Evolutionary conservation across 2,888 invertebrate genomes (phyloP).

Genomic region (Eurytoma adleriae): DNA sequence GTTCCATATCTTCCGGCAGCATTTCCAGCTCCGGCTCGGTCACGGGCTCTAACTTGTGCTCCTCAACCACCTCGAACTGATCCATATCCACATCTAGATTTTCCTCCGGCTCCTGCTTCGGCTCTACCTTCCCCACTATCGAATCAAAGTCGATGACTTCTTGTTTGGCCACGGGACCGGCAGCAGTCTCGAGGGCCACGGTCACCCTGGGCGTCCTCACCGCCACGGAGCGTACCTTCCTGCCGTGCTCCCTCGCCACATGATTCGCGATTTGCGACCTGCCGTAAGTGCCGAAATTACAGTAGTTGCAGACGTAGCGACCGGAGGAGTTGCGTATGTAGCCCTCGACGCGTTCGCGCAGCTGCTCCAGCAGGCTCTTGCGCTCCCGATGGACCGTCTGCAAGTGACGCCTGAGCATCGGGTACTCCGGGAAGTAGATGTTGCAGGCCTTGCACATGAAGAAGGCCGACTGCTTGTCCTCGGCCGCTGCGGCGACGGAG

Average conservation of each 20-base stretch:
- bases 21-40: neutral
- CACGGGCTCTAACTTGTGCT: neutral
- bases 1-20: neutral
- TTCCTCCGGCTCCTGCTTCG: neutral
- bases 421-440: slow-evolving; percentile 26
- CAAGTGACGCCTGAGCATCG: slow-evolving; percentile 28
- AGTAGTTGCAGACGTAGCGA: slow-evolving; percentile 60
- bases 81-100: neutral
- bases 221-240: neutral
- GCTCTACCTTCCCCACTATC: neutral
- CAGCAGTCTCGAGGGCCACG: slow-evolving; percentile 18
- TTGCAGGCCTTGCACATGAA: slow-evolving; percentile 47
- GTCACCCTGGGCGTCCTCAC: slow-evolving; percentile 20
- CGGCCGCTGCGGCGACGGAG: neutral
- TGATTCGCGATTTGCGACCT: slow-evolving; percentile 60
- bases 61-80: neutral
- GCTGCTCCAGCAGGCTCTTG: slow-evolving; percentile 21
- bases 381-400: neutral
- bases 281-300: slow-evolving; percentile 59
- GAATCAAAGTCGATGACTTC: neutral
- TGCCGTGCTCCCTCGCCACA: slow-evolving; percentile 60
- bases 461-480: neutral
- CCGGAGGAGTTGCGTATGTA: slow-evolving; percentile 12
- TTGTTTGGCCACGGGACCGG: neutral
- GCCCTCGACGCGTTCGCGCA: neutral